Conservation (phyloP, 2,113 vertebrate genomes). For the Dermatemys mawii region DNA sequence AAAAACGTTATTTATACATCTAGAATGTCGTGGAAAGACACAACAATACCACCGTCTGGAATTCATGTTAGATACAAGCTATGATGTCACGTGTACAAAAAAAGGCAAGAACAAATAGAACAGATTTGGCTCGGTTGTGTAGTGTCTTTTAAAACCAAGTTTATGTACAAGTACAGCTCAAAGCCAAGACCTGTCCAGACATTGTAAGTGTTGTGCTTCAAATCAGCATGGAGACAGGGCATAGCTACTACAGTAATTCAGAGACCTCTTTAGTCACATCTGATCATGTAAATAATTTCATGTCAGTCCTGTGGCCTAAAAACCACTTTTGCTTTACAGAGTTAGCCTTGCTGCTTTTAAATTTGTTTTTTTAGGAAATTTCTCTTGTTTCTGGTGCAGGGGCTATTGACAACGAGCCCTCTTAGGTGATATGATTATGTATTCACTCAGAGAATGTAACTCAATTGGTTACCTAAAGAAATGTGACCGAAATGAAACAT, state of each 20-base stretch:
- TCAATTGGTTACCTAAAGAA: not conserved
- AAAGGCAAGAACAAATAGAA: conserved; percentile 1
- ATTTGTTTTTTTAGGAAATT: not conserved
- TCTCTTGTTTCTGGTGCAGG: not conserved
- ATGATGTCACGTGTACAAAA: not conserved
- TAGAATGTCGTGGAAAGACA: not conserved
- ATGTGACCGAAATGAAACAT: not conserved
- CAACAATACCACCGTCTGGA: not conserved
- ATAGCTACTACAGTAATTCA: not conserved
- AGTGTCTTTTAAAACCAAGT: conserved; percentile 41
- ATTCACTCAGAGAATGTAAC: not conserved
- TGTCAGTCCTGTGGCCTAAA: not conserved
- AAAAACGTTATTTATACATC: conserved; percentile 66
- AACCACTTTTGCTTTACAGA: not conserved
- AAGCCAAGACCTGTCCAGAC: not conserved
- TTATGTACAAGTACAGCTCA: not conserved
- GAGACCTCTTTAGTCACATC: not conserved
- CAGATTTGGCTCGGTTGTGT: not conserved
- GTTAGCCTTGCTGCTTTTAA: not conserved
- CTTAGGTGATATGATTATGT: not conserved
- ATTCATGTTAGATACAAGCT: not conserved
- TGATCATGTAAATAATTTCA: not conserved
- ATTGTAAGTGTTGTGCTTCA: not conserved
- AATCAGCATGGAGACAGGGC: not conserved
- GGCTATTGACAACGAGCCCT: not conserved